Evolutionary conservation across 1,140 invertebrate genomes (phyloP).

Genomic region (Macrosteles quadrilineatus): DNA sequence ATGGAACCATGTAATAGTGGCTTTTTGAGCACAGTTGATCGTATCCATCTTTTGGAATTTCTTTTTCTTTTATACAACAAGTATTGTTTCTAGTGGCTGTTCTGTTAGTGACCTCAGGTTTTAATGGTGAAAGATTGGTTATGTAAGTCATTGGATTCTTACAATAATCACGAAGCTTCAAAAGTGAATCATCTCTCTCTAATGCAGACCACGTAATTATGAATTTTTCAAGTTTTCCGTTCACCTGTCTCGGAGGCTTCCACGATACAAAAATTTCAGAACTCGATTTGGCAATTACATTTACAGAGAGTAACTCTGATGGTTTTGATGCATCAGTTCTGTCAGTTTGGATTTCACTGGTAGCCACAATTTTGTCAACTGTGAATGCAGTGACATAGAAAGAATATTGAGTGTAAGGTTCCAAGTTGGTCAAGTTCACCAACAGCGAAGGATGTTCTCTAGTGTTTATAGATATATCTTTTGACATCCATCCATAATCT

Average conservation of each 20-base stretch:
- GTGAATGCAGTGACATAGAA: slow-evolving; percentile 87
- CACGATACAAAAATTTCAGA: slow-evolving; percentile 71
- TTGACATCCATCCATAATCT: slow-evolving; percentile 60
- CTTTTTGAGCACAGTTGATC: not conserved
- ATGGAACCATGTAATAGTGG: not conserved
- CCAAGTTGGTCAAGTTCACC: slow-evolving; percentile 53
- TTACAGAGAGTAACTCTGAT: slow-evolving; percentile 60
- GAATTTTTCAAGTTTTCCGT: slow-evolving; percentile 83
- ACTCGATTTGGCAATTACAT: slow-evolving; percentile 57
- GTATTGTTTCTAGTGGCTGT: not conserved
- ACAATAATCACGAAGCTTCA: slow-evolving; percentile 41
- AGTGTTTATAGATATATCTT: slow-evolving; percentile 44
- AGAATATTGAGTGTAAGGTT: slow-evolving; percentile 84
- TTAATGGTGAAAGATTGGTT: no score
- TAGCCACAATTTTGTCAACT: slow-evolving; percentile 63
- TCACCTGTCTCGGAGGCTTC: slow-evolving; percentile 70
- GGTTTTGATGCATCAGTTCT: slow-evolving; percentile 73
- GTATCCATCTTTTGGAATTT: slow-evolving; percentile 18
- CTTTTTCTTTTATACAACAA: slow-evolving; percentile 22
- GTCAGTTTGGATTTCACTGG: slow-evolving; percentile 78
- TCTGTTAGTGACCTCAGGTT: no score
- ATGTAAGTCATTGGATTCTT: slow-evolving; percentile 23
- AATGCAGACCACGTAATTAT: slow-evolving; percentile 64
- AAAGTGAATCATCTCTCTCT: slow-evolving; percentile 33
- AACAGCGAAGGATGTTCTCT: not conserved